A percentile compares a stretch with the other conserved stretches of the same genome.
Conservation (phyloP, 1,140 invertebrate species). For the Globodera rostochiensis region DNA sequence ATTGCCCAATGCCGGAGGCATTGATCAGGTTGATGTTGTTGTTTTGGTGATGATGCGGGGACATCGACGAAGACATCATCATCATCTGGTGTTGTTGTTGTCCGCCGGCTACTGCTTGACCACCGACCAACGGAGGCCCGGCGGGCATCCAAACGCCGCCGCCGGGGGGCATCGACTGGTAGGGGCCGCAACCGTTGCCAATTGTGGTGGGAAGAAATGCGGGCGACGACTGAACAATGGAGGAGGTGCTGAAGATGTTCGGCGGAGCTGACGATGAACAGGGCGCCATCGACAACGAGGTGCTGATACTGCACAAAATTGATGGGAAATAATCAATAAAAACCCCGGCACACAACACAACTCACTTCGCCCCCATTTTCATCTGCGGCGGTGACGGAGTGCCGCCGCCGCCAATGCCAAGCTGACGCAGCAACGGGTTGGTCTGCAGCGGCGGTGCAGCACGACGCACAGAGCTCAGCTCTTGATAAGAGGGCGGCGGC, state of each 20-base stretch:
- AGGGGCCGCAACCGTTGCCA: not conserved
- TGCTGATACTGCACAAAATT: not conserved
- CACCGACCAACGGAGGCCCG: not conserved
- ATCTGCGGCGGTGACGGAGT: not conserved
- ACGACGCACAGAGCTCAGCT: constrained; percentile 56
- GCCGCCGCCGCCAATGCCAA: constrained; percentile 3
- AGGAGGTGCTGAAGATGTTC: not conserved
- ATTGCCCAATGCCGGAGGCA: not conserved
- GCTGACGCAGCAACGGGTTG: constrained; percentile 54
- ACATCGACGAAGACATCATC: constrained; percentile 12
- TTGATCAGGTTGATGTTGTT: not conserved
- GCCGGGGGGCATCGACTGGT: not conserved
- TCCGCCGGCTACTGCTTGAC: not conserved
- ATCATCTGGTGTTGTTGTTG: constrained; percentile 13
- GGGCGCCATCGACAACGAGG: not conserved
- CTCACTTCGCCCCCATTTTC: constrained; percentile 12
- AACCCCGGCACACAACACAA: too few species aligned
- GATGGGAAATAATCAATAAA: not conserved
- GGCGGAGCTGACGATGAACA: not conserved
- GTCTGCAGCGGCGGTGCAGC: constrained; percentile 43
- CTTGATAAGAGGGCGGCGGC: constrained; percentile 59
- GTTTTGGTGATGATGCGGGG: constrained; percentile 2
- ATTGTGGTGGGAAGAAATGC: not conserved
- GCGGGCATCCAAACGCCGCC: not conserved
- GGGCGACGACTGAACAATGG: not conserved